Evolutionary conservation across 1,140 invertebrate genomes (phyloP), one percentile per base, ranked within the genome.

Genomic region (Bombus pyrosoma): DNA sequence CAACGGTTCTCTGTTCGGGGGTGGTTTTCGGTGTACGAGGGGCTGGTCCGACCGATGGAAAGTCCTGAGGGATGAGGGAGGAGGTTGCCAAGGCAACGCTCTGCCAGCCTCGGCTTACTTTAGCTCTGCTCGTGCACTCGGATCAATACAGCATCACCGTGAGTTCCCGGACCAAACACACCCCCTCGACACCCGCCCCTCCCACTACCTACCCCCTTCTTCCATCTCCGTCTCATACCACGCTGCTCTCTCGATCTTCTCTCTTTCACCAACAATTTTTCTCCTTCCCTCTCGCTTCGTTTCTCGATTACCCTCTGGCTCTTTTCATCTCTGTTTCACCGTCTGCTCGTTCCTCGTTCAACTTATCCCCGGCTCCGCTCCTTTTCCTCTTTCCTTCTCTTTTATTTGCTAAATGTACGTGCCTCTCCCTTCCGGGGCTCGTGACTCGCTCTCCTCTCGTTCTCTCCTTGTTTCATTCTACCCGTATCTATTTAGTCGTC

Each of bases 1-100:
- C 57, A 80, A 62, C 68, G 75, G 78, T 66, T 69, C 66, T 68
- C 28, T 76, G 32, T 88, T 86, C 85, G 91, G 89, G 79, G 90
- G 87, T 92, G 91, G 87, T 92, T 92, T 92, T 91, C 83, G 90
- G 91, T 79, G 91, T 79, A 81, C 86, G 88, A 82, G 84, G 81
- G 83, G 88, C 72, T 86, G 79, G 86, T 75, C 83, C 68, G 89
- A 85, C 77, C 81, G 79, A 90, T 74, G 92, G 91, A 47, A 92
- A 91, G 87, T 85, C 89, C 86, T 90, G 93, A 94, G 87, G 95
- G 93, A 91, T 95, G 95, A 91, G 95, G 93, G 75, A 95, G 93
- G 75, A 95, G 94, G 96, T 96, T 93, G 95, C 96, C 88, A 95
- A 95, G 91, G 95, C 95, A 92, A 96, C 95, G 89, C 95, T 94